Evolutionary conservation across 2,888 invertebrate species (phyloP).

Genomic region (Oligia latruncula): DNA sequence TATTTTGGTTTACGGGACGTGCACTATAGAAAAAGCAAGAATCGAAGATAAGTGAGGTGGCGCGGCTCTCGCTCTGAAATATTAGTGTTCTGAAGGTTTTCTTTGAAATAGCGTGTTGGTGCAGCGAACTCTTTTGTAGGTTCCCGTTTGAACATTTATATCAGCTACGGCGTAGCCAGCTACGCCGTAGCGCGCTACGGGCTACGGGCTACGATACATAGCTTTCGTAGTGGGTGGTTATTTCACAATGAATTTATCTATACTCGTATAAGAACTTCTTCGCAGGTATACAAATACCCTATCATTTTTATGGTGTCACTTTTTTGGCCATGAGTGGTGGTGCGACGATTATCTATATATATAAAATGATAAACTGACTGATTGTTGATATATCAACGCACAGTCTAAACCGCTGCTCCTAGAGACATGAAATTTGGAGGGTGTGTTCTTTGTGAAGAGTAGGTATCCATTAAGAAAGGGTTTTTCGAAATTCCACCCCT

Average conservation of each 20-base stretch:
- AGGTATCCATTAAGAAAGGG: too few species aligned
- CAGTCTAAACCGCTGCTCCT: too few species aligned
- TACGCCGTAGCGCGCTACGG: conserved; percentile 42
- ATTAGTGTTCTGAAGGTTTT: conserved; percentile 85
- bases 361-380: too few species aligned
- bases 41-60: conserved; percentile 85
- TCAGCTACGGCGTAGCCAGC: conserved; percentile 60
- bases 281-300: conserved; percentile 5
- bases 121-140: conserved; percentile 75
- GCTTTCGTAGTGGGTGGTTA: conserved; percentile 39
- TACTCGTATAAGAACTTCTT: conserved; percentile 20
- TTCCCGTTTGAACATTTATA: conserved; percentile 71
- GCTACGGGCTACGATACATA: conserved; percentile 45
- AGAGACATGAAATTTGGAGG: too few species aligned
- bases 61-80: conserved; percentile 81
- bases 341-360: too few species aligned
- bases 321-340: neutral
- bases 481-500: too few species aligned
- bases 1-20: conserved; percentile 53
- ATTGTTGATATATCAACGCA: too few species aligned
- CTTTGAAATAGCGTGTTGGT: conserved; percentile 77
- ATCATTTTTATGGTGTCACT: neutral
- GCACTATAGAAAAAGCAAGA: conserved; percentile 70
- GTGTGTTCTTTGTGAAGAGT: too few species aligned
- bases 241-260: conserved; percentile 42